These are phyloP conservation scores for Limanda limanda DNA, from an alignment of 2,113 vertebrate species.

Conservation along the genomic window DNA sequence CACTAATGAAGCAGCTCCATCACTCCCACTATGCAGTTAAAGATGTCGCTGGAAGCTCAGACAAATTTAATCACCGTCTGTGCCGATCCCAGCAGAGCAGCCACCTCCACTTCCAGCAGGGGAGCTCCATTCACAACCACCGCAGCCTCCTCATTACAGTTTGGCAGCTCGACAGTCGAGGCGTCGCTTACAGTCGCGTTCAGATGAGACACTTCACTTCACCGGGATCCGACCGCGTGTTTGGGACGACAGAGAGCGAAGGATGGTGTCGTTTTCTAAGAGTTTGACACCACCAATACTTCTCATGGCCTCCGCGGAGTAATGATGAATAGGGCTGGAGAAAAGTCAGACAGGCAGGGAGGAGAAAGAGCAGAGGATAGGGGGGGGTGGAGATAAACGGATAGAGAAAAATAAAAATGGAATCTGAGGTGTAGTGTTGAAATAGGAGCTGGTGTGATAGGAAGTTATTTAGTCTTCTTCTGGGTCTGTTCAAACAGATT, in stretches of 20 bases:
- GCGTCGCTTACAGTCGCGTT: neutral
- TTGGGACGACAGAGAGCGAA: neutral
- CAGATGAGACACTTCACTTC: neutral
- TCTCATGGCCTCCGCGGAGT: neutral
- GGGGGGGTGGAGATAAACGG: neutral
- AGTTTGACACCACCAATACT: neutral
- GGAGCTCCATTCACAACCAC: neutral
- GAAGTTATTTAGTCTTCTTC: neutral
- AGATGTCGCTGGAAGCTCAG: neutral
- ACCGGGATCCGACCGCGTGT: neutral
- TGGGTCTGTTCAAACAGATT: neutral
- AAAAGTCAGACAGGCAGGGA: conserved; percentile 10
- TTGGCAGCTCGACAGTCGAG: neutral
- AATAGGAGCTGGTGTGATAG: neutral
- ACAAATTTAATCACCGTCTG: neutral
- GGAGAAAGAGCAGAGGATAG: neutral
- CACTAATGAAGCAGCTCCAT: neutral
- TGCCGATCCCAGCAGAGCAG: neutral
- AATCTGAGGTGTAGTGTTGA: neutral
- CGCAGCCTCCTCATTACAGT: neutral
- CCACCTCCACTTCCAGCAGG: neutral
- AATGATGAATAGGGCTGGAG: neutral
- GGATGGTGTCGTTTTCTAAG: neutral
- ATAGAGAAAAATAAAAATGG: neutral
- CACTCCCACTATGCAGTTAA: neutral